Conservation (phyloP, 2,888 invertebrate species). For the Diploptera punctata region DNA sequence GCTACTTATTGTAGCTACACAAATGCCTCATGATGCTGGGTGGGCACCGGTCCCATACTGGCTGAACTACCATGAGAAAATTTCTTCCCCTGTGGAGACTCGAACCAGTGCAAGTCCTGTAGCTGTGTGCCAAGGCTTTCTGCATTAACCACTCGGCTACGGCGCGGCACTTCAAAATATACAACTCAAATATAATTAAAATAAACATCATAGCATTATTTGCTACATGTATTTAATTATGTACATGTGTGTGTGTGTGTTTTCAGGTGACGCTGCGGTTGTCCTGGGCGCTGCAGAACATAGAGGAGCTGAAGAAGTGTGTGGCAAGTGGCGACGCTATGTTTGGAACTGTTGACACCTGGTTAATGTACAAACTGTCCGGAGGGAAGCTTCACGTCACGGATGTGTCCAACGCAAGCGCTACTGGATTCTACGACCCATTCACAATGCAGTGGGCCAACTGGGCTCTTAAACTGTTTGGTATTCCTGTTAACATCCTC, state of each 20-base stretch:
- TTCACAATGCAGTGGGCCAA: constrained; percentile 87
- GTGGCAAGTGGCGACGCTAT: constrained; percentile 68
- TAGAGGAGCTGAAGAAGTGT: constrained; percentile 70
- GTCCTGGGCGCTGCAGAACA: constrained; percentile 78
- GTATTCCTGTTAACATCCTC: constrained; percentile 75
- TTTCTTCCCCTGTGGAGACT: too few species aligned
- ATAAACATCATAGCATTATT: too few species aligned
- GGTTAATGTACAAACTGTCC: constrained; percentile 86
- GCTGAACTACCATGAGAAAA: too few species aligned
- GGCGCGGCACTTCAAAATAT: too few species aligned
- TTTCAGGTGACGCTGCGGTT: constrained; percentile 76
- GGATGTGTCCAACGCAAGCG: constrained; percentile 90
- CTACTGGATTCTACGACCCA: constrained; percentile 93
- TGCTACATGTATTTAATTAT: too few species aligned
- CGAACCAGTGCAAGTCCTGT: too few species aligned
- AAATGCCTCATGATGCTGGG: neutral
- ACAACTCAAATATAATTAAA: too few species aligned
- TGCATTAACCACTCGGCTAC: too few species aligned
- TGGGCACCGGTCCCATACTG: too few species aligned
- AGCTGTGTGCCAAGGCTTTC: too few species aligned
- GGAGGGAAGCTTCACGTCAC: constrained; percentile 71
- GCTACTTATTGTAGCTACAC: too few species aligned
- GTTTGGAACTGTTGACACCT: constrained; percentile 92
- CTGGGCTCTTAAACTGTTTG: constrained; percentile 72
- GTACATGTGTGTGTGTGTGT: neutral